A percentile compares a stretch with the other conserved stretches of the same genome.
These are phyloP conservation scores for fruit fly (Drosophila melanogaster) DNA, from an alignment of 1,140 invertebrate genomes.

Conservation along the genomic window DNA sequence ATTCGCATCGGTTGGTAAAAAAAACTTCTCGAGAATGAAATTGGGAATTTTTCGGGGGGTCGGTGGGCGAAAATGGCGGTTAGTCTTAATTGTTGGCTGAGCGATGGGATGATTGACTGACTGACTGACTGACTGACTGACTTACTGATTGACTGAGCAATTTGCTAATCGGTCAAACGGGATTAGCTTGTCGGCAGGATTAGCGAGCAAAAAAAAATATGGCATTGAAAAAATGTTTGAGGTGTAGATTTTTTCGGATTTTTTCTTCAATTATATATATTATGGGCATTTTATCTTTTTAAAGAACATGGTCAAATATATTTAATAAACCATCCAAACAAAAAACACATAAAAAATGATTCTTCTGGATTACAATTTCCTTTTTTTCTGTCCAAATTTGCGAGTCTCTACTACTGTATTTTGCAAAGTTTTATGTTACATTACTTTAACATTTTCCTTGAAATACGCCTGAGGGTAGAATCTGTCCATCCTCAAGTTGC, in stretches of 20 bases:
- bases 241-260: not conserved
- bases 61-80: slow-evolving; percentile 35
- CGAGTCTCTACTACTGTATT: not conserved
- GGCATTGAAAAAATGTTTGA: slow-evolving; percentile 47
- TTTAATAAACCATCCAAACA: no score
- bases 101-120: slow-evolving; percentile 57
- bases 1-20: slow-evolving; percentile 29
- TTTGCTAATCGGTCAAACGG: slow-evolving; percentile 17
- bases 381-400: not conserved
- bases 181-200: slow-evolving; percentile 38
- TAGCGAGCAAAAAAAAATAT: slow-evolving; percentile 41
- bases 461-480: not conserved
- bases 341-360: no score
- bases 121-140: slow-evolving; percentile 53
- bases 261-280: slow-evolving; percentile 1
- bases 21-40: slow-evolving; percentile 29
- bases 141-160: slow-evolving; percentile 11
- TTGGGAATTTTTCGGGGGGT: slow-evolving; percentile 4
- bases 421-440: slow-evolving; percentile 3
- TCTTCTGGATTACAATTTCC: no score
- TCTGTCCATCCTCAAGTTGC: slow-evolving; percentile 35
- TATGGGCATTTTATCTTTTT: no score
- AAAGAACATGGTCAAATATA: no score
- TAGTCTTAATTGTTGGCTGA: slow-evolving; percentile 52
- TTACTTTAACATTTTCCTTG: not conserved